phyloP scores from a whole-genome alignment of 2,113 vertebrate genomes.

The Paracanthobrama guichenoti region DNA sequence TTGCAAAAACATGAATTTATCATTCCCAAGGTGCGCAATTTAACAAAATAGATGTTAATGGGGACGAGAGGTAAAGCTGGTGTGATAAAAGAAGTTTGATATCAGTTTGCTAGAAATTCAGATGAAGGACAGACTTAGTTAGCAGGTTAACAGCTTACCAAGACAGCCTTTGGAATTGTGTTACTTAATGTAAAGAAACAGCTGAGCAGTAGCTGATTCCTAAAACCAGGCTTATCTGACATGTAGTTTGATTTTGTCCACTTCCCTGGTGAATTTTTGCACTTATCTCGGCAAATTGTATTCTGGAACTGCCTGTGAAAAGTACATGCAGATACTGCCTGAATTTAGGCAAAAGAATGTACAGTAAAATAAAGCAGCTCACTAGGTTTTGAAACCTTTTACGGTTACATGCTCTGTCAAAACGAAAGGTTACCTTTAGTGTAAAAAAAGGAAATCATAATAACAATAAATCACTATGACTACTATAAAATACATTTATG shows the following conservation, averaged over 20 bases:
- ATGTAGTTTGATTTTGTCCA: neutral
- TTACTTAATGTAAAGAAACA: neutral
- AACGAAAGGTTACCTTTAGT: neutral
- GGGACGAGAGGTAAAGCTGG: neutral
- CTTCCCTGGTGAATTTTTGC: neutral
- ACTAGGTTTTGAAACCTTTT: neutral
- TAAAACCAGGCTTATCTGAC: neutral
- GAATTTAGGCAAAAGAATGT: neutral
- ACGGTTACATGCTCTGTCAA: too few species aligned
- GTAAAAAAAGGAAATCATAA: neutral
- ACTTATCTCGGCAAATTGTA: neutral
- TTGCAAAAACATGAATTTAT: too few species aligned
- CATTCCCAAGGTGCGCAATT: neutral
- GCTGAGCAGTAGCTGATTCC: neutral
- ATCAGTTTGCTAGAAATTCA: neutral
- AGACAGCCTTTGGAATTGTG: neutral
- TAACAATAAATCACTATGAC: neutral
- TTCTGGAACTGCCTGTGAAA: neutral
- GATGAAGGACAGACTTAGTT: neutral
- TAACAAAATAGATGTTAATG: neutral
- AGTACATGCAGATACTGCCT: neutral
- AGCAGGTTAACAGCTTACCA: neutral
- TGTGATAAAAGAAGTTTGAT: neutral
- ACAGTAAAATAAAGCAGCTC: neutral
- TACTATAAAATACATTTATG: neutral